Evolutionary conservation across 53 echinoderm and acorn worm genomes (phyloP).

Genomic region (Holothuria leucospilota): DNA sequence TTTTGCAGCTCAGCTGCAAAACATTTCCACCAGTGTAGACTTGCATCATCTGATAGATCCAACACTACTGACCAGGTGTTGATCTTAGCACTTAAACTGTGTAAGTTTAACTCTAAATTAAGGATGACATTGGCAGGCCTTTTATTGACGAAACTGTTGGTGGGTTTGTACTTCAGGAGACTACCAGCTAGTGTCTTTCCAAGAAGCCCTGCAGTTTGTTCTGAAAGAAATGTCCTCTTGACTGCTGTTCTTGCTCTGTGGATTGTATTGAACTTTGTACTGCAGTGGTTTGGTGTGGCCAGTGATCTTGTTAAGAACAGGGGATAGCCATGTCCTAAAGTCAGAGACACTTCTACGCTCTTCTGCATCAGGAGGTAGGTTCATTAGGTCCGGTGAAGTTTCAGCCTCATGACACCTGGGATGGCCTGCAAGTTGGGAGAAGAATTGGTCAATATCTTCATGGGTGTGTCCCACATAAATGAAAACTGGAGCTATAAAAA

Average conservation of each 20-base stretch:
- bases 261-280: not conserved
- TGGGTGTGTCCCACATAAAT: not conserved
- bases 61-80: slow-evolving; percentile 1
- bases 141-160: not conserved
- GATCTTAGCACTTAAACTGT: not conserved
- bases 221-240: not conserved
- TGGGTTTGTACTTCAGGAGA: slow-evolving; percentile 18
- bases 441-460: slow-evolving; percentile 11
- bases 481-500: too few relatives aligned
- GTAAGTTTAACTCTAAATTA: not conserved
- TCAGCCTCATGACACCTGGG: not conserved
- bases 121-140: not conserved
- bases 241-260: not conserved
- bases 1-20: not conserved
- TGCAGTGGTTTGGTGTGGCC: slow-evolving; percentile 1
- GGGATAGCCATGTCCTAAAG: slow-evolving; percentile 1
- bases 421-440: not conserved
- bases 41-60: slow-evolving; percentile 1
- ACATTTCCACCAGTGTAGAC: slow-evolving; percentile 6
- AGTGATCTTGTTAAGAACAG: not conserved
- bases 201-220: not conserved
- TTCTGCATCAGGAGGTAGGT: not conserved
- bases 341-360: slow-evolving; percentile 12
- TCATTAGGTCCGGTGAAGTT: not conserved
- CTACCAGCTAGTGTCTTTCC: not conserved